These are phyloP conservation scores for Gallinago solitaria DNA, from an alignment of 2,797 vertebrate genomes.

Conservation along the genomic window DNA sequence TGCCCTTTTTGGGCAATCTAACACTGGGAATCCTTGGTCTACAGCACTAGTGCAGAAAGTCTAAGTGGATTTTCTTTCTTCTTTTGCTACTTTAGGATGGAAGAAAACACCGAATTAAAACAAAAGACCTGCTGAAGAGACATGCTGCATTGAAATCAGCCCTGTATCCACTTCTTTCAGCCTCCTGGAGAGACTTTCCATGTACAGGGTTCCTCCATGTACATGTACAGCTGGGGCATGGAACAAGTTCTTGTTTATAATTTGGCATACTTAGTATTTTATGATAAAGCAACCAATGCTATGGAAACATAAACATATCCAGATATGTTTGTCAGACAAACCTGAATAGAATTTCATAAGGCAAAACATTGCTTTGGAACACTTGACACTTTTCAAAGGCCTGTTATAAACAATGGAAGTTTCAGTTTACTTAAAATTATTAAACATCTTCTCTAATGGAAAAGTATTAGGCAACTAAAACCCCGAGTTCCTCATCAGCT, in stretches of 20 bases:
- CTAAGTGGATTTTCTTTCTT: neutral
- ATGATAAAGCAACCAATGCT: constrained; percentile 57
- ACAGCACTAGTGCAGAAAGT: neutral
- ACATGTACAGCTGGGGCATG: constrained; percentile 8
- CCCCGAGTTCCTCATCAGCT: neutral
- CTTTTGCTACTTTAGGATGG: neutral
- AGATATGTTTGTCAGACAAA: constrained; percentile 54
- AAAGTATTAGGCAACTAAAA: constrained; percentile 60
- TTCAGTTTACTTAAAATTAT: constrained; percentile 58
- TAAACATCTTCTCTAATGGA: constrained; percentile 69
- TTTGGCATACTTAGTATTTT: constrained; percentile 46
- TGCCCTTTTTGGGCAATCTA: neutral
- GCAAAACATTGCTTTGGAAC: constrained; percentile 54
- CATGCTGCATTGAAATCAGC: neutral
- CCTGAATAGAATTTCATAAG: constrained; percentile 59
- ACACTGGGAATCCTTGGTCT: neutral
- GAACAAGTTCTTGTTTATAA: constrained; percentile 35
- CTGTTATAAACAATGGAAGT: constrained; percentile 57
- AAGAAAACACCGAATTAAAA: neutral
- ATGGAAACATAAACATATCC: constrained; percentile 58
- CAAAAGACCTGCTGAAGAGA: rapidly evolving
- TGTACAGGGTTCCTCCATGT: neutral
- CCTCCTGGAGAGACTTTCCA: neutral
- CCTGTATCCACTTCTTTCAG: neutral
- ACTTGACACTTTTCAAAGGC: constrained; percentile 67